Percentiles rank a stretch among this genome's conserved stretches.
Conservation (phyloP, 2,888 invertebrate genomes). For the Pterostichus niger region DNA sequence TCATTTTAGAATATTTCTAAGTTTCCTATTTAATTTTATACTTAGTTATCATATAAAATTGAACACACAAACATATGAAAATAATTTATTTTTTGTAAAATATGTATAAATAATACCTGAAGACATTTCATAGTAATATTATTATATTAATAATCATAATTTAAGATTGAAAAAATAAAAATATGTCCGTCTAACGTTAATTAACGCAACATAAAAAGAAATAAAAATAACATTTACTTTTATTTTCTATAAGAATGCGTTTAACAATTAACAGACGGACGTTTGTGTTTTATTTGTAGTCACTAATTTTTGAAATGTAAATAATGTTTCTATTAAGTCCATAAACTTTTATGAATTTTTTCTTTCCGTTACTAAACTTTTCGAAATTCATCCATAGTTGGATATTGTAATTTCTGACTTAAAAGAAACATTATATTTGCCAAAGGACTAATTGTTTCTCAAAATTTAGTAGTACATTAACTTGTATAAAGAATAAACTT, state of each 20-base stretch:
- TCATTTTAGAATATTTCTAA: conserved; percentile 13
- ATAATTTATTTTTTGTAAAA: conserved; percentile 37
- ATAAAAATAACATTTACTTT: no score
- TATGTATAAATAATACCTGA: conserved; percentile 14
- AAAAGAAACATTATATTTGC: conserved; percentile 14
- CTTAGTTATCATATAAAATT: background rate
- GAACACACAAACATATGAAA: conserved; percentile 22
- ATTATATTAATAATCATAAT: conserved; percentile 9
- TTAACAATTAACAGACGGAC: background rate
- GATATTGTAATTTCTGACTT: background rate
- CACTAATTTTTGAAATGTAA: background rate
- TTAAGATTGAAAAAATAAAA: conserved; percentile 2
- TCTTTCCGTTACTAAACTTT: no score
- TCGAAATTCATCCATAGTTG: no score
- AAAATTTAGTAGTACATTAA: conserved; percentile 38
- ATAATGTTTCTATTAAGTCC: conserved; percentile 14
- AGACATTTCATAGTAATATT: conserved; percentile 25
- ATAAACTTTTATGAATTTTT: background rate
- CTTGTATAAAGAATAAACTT: conserved; percentile 62
- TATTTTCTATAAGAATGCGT: no score
- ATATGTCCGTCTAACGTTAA: no score
- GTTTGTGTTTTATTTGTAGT: background rate
- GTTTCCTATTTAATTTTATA: background rate
- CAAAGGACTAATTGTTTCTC: conserved; percentile 62
- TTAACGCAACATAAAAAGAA: no score